Base-by-base conservation (phyloP, 2,888 invertebrate species). In the Leptinotarsa tumamoca region DNA sequence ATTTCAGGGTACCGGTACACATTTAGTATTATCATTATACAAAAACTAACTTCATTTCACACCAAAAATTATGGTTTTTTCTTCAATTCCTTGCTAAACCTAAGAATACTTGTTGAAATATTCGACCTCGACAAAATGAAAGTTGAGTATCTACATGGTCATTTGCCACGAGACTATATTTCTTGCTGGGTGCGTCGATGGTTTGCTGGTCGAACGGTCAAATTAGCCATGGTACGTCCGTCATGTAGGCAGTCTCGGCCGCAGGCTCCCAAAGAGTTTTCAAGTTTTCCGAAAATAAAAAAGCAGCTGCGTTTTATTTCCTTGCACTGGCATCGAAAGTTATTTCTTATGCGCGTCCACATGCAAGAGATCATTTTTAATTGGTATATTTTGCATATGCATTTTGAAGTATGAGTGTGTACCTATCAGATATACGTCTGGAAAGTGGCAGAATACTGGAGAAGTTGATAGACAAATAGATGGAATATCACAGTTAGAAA, bases 221-320 rank as follows among this genome's bases (percentile, higher is more conserved):
- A 80, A 81, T 81, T 80, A 80, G 77, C 77, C 80, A 80, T 79
- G 79, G 78, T 79, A 79, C 78, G 80, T 78, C 80, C 78, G 80
- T 78, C 80, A 76, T 81, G 80, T 81, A 80, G 80, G 79, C 79
- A 70, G 80, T 78, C 79, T 70, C 49, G 63, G 75, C 81, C 80
- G 71, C 71, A 67, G 79, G 79, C 77, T 72, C 75, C 68, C 74
- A 66, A 74, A 73, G 70, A 79, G 79, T 80, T 79, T 80, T 80
- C 75, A 78, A 73, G 72, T 80, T 78, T 79, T 71, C 79, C 56
- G 67, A 80, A 77, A 80, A 78, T 71, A 74, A 78, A 75, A 76
- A 73, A 70, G 73, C 75, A 78, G 74, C 68, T 58, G 79, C 73
- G 72, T 76, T 75, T 77, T 75, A 74, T 76, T 74, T 74, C 61